Percentiles rank a stretch among this genome's conserved stretches.
phyloP scores from a whole-genome alignment of 2,888 invertebrate species.

The Meliscaeva auricollis region DNA sequence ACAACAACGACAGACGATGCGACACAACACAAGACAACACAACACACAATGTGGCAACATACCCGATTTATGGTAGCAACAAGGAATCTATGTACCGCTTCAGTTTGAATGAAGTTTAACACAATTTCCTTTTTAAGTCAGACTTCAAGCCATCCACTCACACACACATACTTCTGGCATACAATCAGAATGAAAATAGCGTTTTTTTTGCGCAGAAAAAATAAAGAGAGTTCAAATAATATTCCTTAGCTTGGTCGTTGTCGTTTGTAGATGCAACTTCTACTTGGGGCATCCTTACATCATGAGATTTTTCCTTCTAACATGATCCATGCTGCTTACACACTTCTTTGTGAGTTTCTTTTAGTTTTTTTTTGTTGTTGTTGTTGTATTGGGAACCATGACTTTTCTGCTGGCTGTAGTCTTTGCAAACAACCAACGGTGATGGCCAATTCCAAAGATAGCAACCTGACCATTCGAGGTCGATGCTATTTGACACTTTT shows the following conservation, averaged over 20 bases:
- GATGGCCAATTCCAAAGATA: constrained; percentile 52
- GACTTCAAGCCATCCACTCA: constrained; percentile 25
- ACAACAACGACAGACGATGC: constrained; percentile 40
- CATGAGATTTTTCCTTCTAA: constrained; percentile 51
- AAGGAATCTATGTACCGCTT: constrained; percentile 74
- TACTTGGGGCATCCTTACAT: constrained; percentile 31
- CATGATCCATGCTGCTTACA: constrained; percentile 71
- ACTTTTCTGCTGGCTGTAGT: constrained; percentile 11
- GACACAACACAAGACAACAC: constrained; percentile 35
- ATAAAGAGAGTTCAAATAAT: constrained; percentile 61
- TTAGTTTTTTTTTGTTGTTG: too few species aligned
- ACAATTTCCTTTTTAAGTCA: constrained; percentile 70
- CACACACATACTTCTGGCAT: background rate
- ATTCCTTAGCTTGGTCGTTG: background rate
- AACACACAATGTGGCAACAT: constrained; percentile 63
- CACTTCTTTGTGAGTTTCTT: too few species aligned
- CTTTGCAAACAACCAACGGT: constrained; percentile 5
- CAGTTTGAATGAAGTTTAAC: constrained; percentile 70
- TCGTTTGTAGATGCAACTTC: constrained; percentile 10
- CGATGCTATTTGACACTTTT: constrained; percentile 75
- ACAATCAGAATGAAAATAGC: constrained; percentile 11
- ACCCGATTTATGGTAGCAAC: constrained; percentile 71
- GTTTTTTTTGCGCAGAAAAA: constrained; percentile 4
- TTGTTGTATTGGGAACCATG: constrained; percentile 1
- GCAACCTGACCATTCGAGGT: constrained; percentile 73